A percentile compares a stretch with the other conserved stretches of the same genome.
Evolutionary conservation across 2,113 vertebrate genomes (phyloP).

Genomic region (Sardina pilchardus): DNA sequence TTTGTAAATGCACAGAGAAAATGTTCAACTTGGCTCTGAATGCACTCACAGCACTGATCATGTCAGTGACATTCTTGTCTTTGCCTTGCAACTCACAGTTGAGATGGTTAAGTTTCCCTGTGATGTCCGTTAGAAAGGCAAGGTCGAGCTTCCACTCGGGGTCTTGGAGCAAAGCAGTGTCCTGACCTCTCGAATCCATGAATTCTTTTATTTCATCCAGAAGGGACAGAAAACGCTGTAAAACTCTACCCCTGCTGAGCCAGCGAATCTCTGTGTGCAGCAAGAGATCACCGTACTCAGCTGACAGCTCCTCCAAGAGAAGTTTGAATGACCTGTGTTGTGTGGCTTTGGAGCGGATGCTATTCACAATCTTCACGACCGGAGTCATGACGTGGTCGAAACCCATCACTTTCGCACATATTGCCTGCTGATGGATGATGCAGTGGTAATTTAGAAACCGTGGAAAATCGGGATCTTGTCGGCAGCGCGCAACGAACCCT

Average conservation of each 20-base stretch:
- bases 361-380: no score
- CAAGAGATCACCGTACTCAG: conserved; percentile 49
- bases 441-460: no score
- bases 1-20: no score
- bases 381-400: no score
- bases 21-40: no score
- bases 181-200: no score
- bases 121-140: conserved; percentile 48
- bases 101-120: conserved; percentile 52
- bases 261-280: conserved; percentile 45
- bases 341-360: no score
- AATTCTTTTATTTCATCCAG: conserved; percentile 48
- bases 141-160: conserved; percentile 46
- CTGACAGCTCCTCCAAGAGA: conserved; percentile 45
- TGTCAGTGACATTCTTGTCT: no score
- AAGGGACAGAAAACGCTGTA: conserved; percentile 42
- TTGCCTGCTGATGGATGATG: no score
- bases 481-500: conserved; percentile 43
- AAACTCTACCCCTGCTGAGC: conserved; percentile 41
- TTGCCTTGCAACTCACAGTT: conserved; percentile 57
- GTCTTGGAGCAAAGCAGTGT: conserved; percentile 30
- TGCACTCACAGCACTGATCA: no score
- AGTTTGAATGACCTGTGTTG: conserved; percentile 47
- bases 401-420: no score
- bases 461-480: conserved; percentile 48